Conservation (phyloP, 2,113 vertebrate species). For the Myanophis thanlyinensis region DNA sequence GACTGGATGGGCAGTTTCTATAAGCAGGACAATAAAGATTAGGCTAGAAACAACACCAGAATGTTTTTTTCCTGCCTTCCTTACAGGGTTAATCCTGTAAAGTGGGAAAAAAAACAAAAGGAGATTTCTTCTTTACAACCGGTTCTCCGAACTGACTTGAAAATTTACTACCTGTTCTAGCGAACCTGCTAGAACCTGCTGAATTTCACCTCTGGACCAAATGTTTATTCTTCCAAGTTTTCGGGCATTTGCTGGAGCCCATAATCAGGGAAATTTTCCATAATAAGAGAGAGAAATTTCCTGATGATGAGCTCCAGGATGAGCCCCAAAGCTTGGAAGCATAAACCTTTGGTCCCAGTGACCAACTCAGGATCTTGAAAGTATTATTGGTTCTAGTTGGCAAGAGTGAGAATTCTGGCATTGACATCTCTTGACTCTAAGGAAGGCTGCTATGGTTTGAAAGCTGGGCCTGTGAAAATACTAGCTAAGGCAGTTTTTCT, state of each 20-base stretch:
- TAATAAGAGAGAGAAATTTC: neutral
- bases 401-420: neutral
- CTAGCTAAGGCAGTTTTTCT: neutral
- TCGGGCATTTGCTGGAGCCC: neutral
- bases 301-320: neutral
- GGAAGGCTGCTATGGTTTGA: neutral
- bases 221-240: neutral
- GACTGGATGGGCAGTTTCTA: too few species aligned
- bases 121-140: too few species aligned
- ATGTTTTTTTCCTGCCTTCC: too few species aligned
- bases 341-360: neutral
- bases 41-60: too few species aligned
- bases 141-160: too few species aligned
- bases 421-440: neutral
- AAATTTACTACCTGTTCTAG: too few species aligned
- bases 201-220: too few species aligned
- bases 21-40: too few species aligned
- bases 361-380: neutral
- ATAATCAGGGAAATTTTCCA: neutral
- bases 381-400: neutral
- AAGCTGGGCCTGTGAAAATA: neutral
- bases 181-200: too few species aligned
- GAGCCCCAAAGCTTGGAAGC: neutral
- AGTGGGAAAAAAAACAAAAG: too few species aligned
- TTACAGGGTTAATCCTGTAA: too few species aligned